Conservation (phyloP, 2,888 invertebrate genomes). For the Tenthredo distinguenda region DNA sequence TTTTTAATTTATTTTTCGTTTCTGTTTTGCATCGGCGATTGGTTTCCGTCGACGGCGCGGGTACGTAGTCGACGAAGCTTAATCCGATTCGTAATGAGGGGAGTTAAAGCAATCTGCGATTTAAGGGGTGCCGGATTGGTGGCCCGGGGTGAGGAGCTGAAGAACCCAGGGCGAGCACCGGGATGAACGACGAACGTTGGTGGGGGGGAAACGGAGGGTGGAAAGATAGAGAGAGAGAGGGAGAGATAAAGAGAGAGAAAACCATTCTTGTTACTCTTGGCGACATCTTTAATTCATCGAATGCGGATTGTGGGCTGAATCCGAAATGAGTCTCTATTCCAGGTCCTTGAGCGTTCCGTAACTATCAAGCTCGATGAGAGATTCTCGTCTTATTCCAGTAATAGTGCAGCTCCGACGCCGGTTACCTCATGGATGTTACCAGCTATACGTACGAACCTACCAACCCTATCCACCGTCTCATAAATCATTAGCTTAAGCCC, state of each 20-base stretch:
- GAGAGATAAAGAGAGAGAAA: slow-evolving; percentile 57
- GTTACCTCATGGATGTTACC: slow-evolving; percentile 27
- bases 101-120: slow-evolving; percentile 59
- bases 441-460: neutral
- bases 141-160: slow-evolving; percentile 53
- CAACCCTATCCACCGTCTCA: neutral
- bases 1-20: neutral
- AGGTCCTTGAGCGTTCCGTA: slow-evolving; percentile 73
- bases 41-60: slow-evolving; percentile 27
- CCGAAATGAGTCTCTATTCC: slow-evolving; percentile 77
- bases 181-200: slow-evolving; percentile 47
- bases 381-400: slow-evolving; percentile 54
- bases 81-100: slow-evolving; percentile 68
- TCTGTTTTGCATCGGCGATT: slow-evolving; percentile 52
- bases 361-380: slow-evolving; percentile 74
- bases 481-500: slow-evolving; percentile 40
- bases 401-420: slow-evolving; percentile 45
- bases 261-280: slow-evolving; percentile 75
- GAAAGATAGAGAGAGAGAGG: slow-evolving; percentile 42
- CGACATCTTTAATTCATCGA: slow-evolving; percentile 78
- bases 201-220: slow-evolving; percentile 39
- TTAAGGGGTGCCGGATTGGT: slow-evolving; percentile 38
- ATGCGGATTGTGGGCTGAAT: slow-evolving; percentile 77
- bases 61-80: slow-evolving; percentile 55
- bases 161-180: slow-evolving; percentile 5